A percentile compares a stretch with the other conserved stretches of the same genome.
phyloP scores from a whole-genome alignment of 2,888 invertebrate species.

The Atethmia centrago region DNA sequence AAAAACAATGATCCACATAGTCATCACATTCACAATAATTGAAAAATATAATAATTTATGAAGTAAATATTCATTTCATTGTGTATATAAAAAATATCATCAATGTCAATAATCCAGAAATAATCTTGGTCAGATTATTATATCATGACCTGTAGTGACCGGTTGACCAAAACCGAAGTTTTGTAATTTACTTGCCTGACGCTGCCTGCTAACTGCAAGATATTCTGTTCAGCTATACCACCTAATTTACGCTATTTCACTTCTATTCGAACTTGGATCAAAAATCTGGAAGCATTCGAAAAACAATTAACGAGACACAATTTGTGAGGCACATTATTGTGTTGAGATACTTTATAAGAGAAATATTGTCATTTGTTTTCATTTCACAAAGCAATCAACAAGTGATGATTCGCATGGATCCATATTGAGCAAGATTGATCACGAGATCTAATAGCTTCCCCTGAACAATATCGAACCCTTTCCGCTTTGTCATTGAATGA shows the following conservation, averaged over 20 bases:
- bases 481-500: conserved; percentile 55
- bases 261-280: background rate
- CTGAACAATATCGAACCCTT: conserved; percentile 55
- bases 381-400: conserved; percentile 55
- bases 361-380: conserved; percentile 32
- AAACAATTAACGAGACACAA: background rate
- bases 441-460: conserved; percentile 57
- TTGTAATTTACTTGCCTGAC: background rate
- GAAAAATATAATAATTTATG: too few relatives aligned
- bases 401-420: conserved; percentile 50
- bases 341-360: background rate
- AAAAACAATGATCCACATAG: too few relatives aligned
- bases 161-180: background rate
- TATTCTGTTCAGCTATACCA: background rate
- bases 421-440: conserved; percentile 60
- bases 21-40: too few relatives aligned
- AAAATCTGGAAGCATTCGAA: background rate
- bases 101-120: too few relatives aligned
- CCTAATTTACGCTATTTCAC: background rate
- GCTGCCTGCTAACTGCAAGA: background rate
- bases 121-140: too few relatives aligned
- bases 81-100: too few relatives aligned
- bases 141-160: background rate
- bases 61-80: too few relatives aligned
- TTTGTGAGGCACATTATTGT: background rate